Evolutionary conservation across 2,888 invertebrate species (phyloP).

Genomic region (Tinea pellionella): DNA sequence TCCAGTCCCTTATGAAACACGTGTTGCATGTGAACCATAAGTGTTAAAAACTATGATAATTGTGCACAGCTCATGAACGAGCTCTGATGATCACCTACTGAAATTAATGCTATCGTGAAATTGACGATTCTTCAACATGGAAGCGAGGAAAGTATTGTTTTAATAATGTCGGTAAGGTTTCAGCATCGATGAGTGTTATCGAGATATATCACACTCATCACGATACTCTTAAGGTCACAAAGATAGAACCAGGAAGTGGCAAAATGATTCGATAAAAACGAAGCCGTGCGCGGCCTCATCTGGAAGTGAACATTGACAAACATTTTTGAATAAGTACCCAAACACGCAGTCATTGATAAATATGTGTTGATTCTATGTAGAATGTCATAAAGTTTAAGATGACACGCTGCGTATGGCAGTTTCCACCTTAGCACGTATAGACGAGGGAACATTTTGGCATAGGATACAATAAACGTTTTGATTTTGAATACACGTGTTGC

Average conservation of each 20-base stretch:
- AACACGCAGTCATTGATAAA: constrained; percentile 53
- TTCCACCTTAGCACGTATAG: constrained; percentile 48
- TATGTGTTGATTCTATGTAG: constrained; percentile 51
- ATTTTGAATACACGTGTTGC: constrained; percentile 68
- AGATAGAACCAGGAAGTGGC: constrained; percentile 29
- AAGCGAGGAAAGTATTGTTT: constrained; percentile 65
- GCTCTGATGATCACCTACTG: constrained; percentile 50
- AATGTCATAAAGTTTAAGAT: constrained; percentile 51
- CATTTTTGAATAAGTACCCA: constrained; percentile 32
- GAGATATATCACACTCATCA: background rate
- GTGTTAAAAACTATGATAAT: constrained; percentile 61
- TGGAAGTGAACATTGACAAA: constrained; percentile 34
- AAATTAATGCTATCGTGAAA: constrained; percentile 34
- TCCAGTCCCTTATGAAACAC: background rate
- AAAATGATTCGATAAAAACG: constrained; percentile 24
- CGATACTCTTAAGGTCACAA: background rate
- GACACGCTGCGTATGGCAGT: constrained; percentile 32
- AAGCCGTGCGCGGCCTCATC: constrained; percentile 33
- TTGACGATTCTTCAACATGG: constrained; percentile 56
- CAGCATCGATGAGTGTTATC: background rate
- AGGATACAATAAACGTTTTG: constrained; percentile 31
- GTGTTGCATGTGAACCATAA: constrained; percentile 17
- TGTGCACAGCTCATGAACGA: constrained; percentile 47
- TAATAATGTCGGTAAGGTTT: background rate
- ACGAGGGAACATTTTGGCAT: constrained; percentile 50